These are phyloP conservation scores for Agrenia bidenticulata DNA, from an alignment of 2,888 invertebrate genomes.

Conservation along the genomic window DNA sequence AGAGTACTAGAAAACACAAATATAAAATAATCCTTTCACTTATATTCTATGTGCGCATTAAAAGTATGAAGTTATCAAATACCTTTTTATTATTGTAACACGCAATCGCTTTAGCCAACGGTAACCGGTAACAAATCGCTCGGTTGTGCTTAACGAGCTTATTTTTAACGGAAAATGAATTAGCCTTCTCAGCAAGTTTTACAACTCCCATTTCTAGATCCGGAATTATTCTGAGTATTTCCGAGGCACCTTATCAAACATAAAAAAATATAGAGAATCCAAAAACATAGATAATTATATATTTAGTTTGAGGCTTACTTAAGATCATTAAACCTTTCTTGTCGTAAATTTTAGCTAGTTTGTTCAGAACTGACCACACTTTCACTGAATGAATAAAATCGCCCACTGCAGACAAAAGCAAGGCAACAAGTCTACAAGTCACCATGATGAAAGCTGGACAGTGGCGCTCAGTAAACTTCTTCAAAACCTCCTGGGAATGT, in stretches of 20 bases:
- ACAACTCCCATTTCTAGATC: conserved; percentile 21
- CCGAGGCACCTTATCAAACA: conserved; percentile 28
- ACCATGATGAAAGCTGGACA: conserved; percentile 32
- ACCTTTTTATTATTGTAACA: conserved; percentile 31
- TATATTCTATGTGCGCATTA: no score
- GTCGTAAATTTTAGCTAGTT: conserved; percentile 26
- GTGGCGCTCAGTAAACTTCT: conserved; percentile 16
- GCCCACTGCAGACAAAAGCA: conserved; percentile 18
- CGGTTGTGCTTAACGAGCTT: conserved; percentile 32
- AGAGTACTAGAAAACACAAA: conserved; percentile 20
- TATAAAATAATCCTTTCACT: neutral
- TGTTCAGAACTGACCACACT: conserved; percentile 24
- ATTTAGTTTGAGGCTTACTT: conserved; percentile 21
- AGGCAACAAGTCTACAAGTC: conserved; percentile 24
- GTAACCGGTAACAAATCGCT: conserved; percentile 24
- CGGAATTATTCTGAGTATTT: conserved; percentile 31
- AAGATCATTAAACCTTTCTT: conserved; percentile 30
- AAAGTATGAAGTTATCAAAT: no score
- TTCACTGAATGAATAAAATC: conserved; percentile 24
- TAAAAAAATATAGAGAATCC: neutral
- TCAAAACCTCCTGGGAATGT: conserved; percentile 24
- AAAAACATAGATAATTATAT: neutral
- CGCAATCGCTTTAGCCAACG: conserved; percentile 30
- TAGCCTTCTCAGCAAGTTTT: conserved; percentile 23
- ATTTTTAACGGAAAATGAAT: neutral